Percentiles rank a stretch among this genome's conserved stretches.
Evolutionary conservation across 2,888 invertebrate species (phyloP).

Genomic region (Platycheirus albimanus): DNA sequence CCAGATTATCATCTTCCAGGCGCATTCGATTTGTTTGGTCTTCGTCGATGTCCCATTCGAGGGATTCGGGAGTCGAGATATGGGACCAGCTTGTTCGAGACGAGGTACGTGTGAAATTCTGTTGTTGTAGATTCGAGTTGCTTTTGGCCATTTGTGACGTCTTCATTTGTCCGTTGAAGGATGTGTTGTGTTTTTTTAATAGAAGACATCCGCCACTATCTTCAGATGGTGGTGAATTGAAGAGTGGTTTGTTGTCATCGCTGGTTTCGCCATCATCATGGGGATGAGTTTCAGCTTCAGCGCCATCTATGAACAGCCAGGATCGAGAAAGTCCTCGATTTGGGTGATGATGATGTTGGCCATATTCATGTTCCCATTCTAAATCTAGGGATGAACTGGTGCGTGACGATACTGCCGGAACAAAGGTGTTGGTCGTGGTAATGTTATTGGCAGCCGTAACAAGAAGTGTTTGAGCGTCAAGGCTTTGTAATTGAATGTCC

Average conservation of each 20-base stretch:
- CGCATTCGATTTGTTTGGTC: constrained; percentile 81
- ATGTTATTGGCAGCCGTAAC: constrained; percentile 81
- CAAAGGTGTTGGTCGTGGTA: constrained; percentile 76
- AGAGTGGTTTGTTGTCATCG: constrained; percentile 64
- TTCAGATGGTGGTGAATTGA: constrained; percentile 65
- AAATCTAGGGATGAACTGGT: constrained; percentile 87
- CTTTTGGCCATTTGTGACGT: constrained; percentile 67
- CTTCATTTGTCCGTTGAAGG: constrained; percentile 24
- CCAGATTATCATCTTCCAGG: constrained; percentile 84
- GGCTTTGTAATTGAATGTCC: constrained; percentile 85
- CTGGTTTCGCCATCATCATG: constrained; percentile 57
- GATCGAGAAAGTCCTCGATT: constrained; percentile 56
- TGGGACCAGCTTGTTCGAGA: constrained; percentile 85
- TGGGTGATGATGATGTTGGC: constrained; percentile 48
- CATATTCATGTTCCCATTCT: constrained; percentile 88
- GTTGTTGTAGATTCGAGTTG: constrained; percentile 54
- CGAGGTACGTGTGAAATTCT: constrained; percentile 80
- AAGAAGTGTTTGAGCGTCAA: constrained; percentile 84
- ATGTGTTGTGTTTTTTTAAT: constrained; percentile 38
- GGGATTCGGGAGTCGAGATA: constrained; percentile 86
- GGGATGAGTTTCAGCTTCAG: constrained; percentile 39
- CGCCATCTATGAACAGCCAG: constrained; percentile 67
- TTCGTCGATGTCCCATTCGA: constrained; percentile 88
- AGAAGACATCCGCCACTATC: constrained; percentile 16
- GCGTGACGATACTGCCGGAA: constrained; percentile 84